phyloP scores from a whole-genome alignment of 2,113 vertebrate genomes.

The Callipepla squamata region DNA sequence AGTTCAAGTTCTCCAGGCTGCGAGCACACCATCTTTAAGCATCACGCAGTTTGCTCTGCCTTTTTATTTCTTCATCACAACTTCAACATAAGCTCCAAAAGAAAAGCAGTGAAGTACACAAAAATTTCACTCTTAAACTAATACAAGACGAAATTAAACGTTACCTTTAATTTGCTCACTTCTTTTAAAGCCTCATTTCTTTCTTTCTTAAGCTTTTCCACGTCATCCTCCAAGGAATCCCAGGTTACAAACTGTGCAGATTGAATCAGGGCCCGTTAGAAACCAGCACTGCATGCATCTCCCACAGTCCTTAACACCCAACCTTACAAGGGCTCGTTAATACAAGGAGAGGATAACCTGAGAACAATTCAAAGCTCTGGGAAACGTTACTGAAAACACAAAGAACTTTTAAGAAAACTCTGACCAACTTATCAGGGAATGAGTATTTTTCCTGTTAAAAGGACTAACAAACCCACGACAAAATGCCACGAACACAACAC shows the following conservation, averaged over 20 bases:
- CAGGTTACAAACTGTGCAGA: slow-evolving; percentile 74
- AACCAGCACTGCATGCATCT: not conserved
- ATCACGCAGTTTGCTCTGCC: not conserved
- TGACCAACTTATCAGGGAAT: not conserved
- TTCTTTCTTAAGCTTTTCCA: slow-evolving; percentile 84
- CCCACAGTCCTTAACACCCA: not conserved
- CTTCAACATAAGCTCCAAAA: not conserved
- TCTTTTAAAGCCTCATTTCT: slow-evolving; percentile 86
- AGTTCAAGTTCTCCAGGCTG: not conserved
- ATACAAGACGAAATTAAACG: not conserved
- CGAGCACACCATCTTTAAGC: not conserved
- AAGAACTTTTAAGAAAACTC: not conserved
- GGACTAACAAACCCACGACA: not conserved
- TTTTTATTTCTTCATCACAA: not conserved
- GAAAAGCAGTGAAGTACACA: not conserved
- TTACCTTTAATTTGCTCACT: slow-evolving; percentile 88
- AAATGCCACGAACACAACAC: not conserved
- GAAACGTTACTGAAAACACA: not conserved
- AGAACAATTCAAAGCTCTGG: not conserved
- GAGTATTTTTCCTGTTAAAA: not conserved
- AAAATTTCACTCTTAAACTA: not conserved
- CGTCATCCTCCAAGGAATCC: slow-evolving; percentile 82
- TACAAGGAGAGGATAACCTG: not conserved
- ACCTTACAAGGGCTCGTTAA: not conserved
- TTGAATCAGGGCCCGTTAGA: not conserved